Base-by-base conservation (phyloP, 2,797 vertebrate species). In the Darevskia mixta region DNA sequence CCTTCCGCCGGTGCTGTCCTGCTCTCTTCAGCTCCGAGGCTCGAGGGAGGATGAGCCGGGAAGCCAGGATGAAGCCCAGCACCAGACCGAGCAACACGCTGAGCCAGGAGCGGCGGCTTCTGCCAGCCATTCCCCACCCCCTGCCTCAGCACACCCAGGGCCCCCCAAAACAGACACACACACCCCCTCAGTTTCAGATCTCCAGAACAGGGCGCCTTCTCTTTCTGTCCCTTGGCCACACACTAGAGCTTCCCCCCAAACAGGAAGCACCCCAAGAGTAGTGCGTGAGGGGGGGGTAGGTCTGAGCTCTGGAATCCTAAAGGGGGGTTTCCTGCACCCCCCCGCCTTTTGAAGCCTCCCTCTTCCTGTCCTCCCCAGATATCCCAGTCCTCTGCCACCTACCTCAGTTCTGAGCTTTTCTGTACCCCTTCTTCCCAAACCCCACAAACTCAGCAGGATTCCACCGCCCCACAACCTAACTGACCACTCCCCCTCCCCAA, bases 61-160 rank as follows among this genome's bases (percentile, higher is more conserved):
- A 99, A 38, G 98, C 98, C 96, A 99, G 97, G 15, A 98, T 97
- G 97, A 99, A 99, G 85, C 98, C 98, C 95, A 99, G 96, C 11
- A 99, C 98, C 95, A 99, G 98, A 61, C 98, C 98, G 91, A 99
- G 86, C 93, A 99, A 95, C 94, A 98, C 98, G 95, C 98, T 98
- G 92, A 98, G 98, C 98, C 98, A 99, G 90, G 98, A 98, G 97
- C 98, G 98, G 90, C 98, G 97, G 96, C 98, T 97, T 93, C 98
- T 97, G 95, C 96, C 97, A 94, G 98, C 98, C 98, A 99, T 99
- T 88, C 97, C 98, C 95, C 94, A 87, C 45, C 64, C 27, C 32
- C 73, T 38, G 32, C 73, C 94, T 95, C 93, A 87, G 96, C 95
- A 92, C 96, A 84, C 95, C 91, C 84, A 86, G 66, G 71, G 23